These are phyloP conservation scores for Bothrops jararaca DNA, from an alignment of 2,113 vertebrate genomes.

Conservation along the genomic window DNA sequence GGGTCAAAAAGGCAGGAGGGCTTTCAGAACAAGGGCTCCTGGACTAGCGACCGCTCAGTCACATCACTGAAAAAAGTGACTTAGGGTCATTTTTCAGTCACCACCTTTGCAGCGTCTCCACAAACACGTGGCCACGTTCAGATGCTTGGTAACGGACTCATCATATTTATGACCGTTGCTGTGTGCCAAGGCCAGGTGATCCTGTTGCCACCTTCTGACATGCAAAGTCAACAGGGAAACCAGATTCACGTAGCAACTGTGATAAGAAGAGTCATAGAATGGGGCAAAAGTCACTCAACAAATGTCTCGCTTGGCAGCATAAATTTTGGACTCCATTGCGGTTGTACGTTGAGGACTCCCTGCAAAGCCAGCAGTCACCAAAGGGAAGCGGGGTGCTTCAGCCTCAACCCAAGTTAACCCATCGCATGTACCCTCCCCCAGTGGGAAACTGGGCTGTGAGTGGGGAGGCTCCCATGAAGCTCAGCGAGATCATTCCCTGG, in stretches of 20 bases:
- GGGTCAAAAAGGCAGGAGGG: not conserved
- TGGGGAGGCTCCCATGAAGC: not conserved
- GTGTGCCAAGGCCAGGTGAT: rapidly evolving
- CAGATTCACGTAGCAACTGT: not conserved
- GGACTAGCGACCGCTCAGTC: not conserved
- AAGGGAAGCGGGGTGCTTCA: too few relatives aligned
- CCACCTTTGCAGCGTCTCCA: not conserved
- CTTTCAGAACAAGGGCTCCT: not conserved
- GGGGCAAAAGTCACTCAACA: too few relatives aligned
- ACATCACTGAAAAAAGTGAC: not conserved
- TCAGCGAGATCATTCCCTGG: not conserved
- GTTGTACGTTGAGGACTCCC: too few relatives aligned
- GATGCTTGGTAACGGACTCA: not conserved
- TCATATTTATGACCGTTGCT: rapidly evolving
- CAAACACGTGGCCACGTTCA: not conserved
- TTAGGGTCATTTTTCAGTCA: not conserved
- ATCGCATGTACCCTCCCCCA: too few relatives aligned
- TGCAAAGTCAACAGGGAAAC: not conserved
- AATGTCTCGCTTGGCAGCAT: too few relatives aligned
- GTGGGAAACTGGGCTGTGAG: not conserved
- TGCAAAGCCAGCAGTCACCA: too few relatives aligned
- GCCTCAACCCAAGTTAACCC: too few relatives aligned
- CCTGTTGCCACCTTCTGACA: not conserved
- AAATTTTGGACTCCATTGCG: too few relatives aligned
- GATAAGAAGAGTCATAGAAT: too few relatives aligned